Conservation (phyloP, 2,888 invertebrate species). For the Lamellibrachia satsuma region DNA sequence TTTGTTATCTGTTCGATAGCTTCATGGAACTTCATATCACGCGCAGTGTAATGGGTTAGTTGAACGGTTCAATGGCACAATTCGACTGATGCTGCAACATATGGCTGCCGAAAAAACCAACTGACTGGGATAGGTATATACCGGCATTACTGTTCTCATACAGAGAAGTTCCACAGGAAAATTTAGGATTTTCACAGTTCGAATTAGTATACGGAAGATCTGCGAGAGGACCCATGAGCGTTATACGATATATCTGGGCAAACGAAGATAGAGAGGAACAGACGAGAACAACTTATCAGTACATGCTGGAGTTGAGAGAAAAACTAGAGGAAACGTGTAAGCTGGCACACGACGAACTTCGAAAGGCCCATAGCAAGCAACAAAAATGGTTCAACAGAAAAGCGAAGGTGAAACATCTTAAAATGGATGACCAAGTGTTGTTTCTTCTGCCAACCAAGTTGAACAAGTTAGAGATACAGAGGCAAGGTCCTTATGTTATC, state of each 20-base stretch:
- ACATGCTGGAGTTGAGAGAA: no score
- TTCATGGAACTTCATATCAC: neutral
- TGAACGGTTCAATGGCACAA: neutral
- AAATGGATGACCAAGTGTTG: conserved; percentile 23
- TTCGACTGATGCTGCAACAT: neutral
- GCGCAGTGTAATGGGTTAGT: neutral
- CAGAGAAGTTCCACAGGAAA: conserved; percentile 5
- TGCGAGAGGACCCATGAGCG: no score
- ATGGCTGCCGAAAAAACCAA: neutral
- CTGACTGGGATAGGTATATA: neutral
- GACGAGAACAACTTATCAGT: no score
- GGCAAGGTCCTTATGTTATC: conserved; percentile 22
- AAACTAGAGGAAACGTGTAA: conserved; percentile 22
- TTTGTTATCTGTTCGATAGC: neutral
- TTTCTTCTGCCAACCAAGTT: no score
- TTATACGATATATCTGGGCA: no score
- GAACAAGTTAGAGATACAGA: neutral
- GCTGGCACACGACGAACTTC: conserved; percentile 20
- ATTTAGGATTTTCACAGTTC: neutral
- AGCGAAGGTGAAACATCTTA: neutral
- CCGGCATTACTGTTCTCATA: conserved; percentile 20
- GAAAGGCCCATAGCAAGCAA: neutral
- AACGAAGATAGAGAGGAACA: no score
- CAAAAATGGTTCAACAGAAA: conserved; percentile 21
- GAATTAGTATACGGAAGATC: neutral